These are phyloP conservation scores for Atta cephalotes DNA, from an alignment of 1,140 invertebrate genomes.

Conservation along the genomic window DNA sequence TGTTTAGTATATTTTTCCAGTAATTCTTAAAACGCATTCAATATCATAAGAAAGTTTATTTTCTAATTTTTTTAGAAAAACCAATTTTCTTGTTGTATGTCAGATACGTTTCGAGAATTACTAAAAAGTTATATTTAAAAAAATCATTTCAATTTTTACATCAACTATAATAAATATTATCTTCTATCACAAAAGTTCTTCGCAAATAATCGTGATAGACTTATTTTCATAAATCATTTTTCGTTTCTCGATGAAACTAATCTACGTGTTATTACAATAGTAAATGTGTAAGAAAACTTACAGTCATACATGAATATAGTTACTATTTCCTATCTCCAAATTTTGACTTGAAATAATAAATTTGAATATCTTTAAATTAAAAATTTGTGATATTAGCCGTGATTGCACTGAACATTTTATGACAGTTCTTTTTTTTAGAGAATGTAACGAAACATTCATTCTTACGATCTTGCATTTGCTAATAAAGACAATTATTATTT, in stretches of 20 bases:
- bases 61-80: not conserved
- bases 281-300: slow-evolving; percentile 19
- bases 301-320: not conserved
- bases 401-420: slow-evolving; percentile 13
- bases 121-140: not conserved
- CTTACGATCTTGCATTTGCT: not conserved
- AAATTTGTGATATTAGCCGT: not conserved
- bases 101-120: not conserved
- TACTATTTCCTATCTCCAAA: not conserved
- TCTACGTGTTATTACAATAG: not conserved
- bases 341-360: not conserved
- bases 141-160: slow-evolving; percentile 18
- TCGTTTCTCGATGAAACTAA: not conserved
- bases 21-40: not conserved
- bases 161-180: slow-evolving; percentile 4
- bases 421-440: slow-evolving; percentile 1
- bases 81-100: not conserved
- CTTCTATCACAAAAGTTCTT: not conserved
- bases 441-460: slow-evolving; percentile 26
- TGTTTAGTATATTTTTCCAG: not conserved
- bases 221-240: slow-evolving; percentile 6
- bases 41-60: not conserved
- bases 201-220: not conserved
- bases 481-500: slow-evolving; percentile 54
- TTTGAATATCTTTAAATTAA: not conserved